phyloP scores from a whole-genome alignment of 2,888 invertebrate genomes.

The Pristionchus japonicus region DNA sequence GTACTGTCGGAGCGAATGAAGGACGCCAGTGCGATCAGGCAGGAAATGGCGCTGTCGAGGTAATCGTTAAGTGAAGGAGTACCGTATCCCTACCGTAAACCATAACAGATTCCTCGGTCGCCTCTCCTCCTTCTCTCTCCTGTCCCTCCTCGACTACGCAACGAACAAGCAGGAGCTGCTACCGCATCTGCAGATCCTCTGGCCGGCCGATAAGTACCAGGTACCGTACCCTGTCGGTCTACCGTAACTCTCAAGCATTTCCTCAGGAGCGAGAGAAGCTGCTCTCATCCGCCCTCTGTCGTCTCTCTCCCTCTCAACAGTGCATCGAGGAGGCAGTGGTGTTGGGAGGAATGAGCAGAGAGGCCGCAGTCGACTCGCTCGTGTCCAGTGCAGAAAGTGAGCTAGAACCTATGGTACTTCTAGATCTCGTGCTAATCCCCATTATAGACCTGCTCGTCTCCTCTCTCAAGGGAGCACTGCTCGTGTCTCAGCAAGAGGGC shows the following conservation, averaged over 20 bases:
- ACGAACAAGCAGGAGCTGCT: conserved; percentile 51
- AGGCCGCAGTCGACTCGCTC: conserved; percentile 46
- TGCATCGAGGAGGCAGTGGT: conserved; percentile 61
- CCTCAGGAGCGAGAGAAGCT: not conserved
- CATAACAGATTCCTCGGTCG: conserved; percentile 33
- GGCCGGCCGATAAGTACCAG: conserved; percentile 62
- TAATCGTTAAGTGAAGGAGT: not conserved
- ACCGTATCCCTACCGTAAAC: not conserved
- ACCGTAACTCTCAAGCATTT: not conserved
- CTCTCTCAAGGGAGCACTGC: conserved; percentile 65
- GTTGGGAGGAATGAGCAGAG: conserved; percentile 58
- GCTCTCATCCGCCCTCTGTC: conserved; percentile 18
- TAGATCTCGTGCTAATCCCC: too few species aligned
- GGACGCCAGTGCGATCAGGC: not conserved
- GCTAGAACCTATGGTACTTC: not conserved
- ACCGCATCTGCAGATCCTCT: conserved; percentile 66
- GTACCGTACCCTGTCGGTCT: conserved; percentile 48
- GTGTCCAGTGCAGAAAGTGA: conserved; percentile 3
- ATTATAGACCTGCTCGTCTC: conserved; percentile 53
- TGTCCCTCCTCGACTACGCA: conserved; percentile 12
- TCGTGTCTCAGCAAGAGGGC: conserved; percentile 61
- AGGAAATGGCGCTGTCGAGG: conserved; percentile 44
- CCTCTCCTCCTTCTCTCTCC: not conserved
- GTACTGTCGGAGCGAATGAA: not conserved
- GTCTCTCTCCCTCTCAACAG: conserved; percentile 27